phyloP scores from a whole-genome alignment of 2,113 vertebrate species.

The Onychorhynchus coronatus region DNA sequence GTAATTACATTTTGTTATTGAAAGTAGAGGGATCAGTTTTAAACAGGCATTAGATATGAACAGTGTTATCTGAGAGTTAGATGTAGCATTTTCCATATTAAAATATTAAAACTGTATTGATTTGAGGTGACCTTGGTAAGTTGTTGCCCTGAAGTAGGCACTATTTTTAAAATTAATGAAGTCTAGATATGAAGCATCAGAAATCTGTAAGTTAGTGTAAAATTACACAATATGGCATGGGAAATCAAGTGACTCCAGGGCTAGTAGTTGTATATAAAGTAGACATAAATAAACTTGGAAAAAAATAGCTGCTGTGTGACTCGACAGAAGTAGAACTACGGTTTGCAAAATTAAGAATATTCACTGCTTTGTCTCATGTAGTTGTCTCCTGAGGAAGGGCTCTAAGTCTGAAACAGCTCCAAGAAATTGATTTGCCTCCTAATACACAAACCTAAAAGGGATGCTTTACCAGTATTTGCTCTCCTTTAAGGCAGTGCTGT shows the following conservation, averaged over 20 bases:
- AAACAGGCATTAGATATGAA: background rate
- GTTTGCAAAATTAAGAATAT: background rate
- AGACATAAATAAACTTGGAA: background rate
- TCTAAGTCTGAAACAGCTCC: background rate
- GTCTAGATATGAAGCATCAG: background rate
- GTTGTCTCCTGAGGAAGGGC: background rate
- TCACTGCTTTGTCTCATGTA: background rate
- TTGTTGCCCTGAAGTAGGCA: background rate
- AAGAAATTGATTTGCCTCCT: background rate
- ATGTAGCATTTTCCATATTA: background rate
- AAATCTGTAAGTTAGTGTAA: background rate
- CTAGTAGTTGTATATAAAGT: background rate
- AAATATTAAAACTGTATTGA: background rate
- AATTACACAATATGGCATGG: background rate
- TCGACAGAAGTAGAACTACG: background rate
- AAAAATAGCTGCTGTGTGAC: background rate
- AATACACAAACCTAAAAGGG: background rate
- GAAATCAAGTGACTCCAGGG: background rate
- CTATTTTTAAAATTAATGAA: background rate
- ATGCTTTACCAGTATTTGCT: background rate
- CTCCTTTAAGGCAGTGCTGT: background rate
- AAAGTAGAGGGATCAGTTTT: background rate
- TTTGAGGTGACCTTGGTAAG: background rate
- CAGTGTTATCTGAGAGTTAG: background rate
- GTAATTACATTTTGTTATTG: background rate